phyloP scores from a whole-genome alignment of 2,888 invertebrate species.

The Byasa hedistus region DNA sequence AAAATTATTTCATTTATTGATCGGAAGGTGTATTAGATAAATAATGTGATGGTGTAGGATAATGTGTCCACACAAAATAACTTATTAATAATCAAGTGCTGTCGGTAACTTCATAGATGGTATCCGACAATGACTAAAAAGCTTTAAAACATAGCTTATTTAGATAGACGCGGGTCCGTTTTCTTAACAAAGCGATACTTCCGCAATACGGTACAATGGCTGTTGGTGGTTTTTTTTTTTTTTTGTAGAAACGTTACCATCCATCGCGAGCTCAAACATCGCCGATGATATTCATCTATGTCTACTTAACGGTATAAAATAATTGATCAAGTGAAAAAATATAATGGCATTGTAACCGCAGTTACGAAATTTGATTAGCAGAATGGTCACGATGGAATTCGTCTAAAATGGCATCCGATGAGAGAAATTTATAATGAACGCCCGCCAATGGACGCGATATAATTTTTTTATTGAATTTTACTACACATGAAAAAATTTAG shows the following conservation, averaged over 20 bases:
- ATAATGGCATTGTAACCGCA: slow-evolving; percentile 75
- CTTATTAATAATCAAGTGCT: too few species aligned
- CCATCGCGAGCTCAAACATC: slow-evolving; percentile 31
- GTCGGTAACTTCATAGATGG: neutral
- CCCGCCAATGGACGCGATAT: slow-evolving; percentile 49
- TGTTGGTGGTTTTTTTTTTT: slow-evolving; percentile 18
- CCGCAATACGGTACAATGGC: slow-evolving; percentile 4
- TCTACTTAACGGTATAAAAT: slow-evolving; percentile 70
- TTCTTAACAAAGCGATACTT: neutral
- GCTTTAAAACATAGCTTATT: neutral
- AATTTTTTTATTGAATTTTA: neutral
- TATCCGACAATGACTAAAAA: neutral
- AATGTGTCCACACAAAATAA: too few species aligned
- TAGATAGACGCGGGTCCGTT: neutral
- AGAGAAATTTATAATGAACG: slow-evolving; percentile 23
- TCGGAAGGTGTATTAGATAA: too few species aligned
- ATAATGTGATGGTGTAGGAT: too few species aligned
- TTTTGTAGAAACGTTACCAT: slow-evolving; percentile 29
- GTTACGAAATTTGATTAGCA: slow-evolving; percentile 80
- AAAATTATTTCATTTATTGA: too few species aligned
- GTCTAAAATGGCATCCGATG: slow-evolving; percentile 52
- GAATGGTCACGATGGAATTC: slow-evolving; percentile 76
- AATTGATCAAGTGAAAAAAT: slow-evolving; percentile 67
- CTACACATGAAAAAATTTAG: too few species aligned
- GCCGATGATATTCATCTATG: slow-evolving; percentile 47